phyloP scores from a whole-genome alignment of 35 echinoderm and acorn worm species.

The Ophioderma brevispina region DNA sequence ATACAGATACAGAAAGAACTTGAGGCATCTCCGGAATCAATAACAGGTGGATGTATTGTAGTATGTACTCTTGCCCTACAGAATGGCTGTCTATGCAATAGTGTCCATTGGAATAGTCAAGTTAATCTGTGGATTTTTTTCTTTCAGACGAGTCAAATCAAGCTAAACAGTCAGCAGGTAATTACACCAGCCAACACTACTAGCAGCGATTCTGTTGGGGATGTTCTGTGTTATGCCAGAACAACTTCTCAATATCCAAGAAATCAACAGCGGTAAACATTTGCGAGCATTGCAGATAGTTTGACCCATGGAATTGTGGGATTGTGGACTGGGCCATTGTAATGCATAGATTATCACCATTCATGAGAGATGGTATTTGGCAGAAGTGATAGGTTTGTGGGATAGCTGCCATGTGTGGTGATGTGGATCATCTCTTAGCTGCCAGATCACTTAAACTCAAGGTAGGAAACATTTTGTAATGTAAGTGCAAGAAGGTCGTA shows the following conservation, averaged over 20 bases:
- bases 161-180: too few relatives aligned
- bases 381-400: constrained; percentile 44
- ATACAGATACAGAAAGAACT: too few relatives aligned
- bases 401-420: constrained; percentile 18
- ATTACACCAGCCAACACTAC: constrained; percentile 8
- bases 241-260: neutral
- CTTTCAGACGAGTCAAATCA: too few relatives aligned
- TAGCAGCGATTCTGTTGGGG: neutral
- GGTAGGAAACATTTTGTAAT: too few relatives aligned
- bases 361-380: neutral
- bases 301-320: constrained; percentile 51
- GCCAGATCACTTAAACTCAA: constrained; percentile 43
- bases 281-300: constrained; percentile 33
- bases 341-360: neutral
- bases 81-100: too few relatives aligned
- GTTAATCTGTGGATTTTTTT: too few relatives aligned
- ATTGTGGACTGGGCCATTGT: constrained; percentile 49
- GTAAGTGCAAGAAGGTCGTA: too few relatives aligned
- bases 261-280: neutral
- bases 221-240: neutral
- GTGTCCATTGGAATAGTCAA: too few relatives aligned
- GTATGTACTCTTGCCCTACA: too few relatives aligned
- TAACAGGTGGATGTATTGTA: too few relatives aligned
- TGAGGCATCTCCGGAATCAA: too few relatives aligned
- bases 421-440: constrained; percentile 65